phyloP scores from a whole-genome alignment of 2,888 invertebrate species.

The Pasiphila rectangulata region DNA sequence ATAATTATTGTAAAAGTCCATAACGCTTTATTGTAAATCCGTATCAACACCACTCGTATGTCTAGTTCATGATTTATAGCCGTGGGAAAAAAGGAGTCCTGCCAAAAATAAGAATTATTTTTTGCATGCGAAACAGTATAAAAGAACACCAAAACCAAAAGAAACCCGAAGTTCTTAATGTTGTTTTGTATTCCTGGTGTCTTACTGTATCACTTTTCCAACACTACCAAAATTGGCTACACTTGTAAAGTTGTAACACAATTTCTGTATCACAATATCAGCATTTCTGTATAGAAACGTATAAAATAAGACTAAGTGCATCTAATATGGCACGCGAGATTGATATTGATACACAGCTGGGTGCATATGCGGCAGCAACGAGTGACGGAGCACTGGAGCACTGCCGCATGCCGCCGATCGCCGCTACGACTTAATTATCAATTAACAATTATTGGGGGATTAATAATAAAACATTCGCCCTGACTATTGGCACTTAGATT shows the following conservation, averaged over 20 bases:
- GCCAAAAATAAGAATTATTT: slow-evolving; percentile 12
- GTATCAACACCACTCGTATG: slow-evolving; percentile 71
- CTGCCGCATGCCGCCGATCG: slow-evolving; percentile 60
- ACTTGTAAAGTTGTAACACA: neutral
- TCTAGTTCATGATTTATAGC: slow-evolving; percentile 73
- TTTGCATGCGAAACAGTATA: neutral
- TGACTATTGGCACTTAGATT: slow-evolving; percentile 81
- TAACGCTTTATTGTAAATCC: slow-evolving; percentile 73
- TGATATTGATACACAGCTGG: slow-evolving; percentile 3
- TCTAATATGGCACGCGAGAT: no score
- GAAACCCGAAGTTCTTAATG: neutral
- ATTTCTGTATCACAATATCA: no score
- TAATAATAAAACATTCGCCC: slow-evolving; percentile 80
- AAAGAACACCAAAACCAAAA: slow-evolving; percentile 4
- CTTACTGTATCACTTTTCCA: neutral
- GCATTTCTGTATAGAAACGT: neutral
- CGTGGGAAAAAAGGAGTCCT: slow-evolving; percentile 63
- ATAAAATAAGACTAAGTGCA: no score
- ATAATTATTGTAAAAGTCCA: slow-evolving; percentile 75
- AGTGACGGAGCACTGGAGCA: slow-evolving; percentile 36
- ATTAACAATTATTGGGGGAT: slow-evolving; percentile 75
- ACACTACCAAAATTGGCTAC: neutral
- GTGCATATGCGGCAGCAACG: slow-evolving; percentile 23
- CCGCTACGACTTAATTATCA: slow-evolving; percentile 71
- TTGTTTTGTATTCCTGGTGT: neutral